These are phyloP conservation scores for Neodiprion virginianus DNA, from an alignment of 1,140 invertebrate genomes.

Conservation along the genomic window DNA sequence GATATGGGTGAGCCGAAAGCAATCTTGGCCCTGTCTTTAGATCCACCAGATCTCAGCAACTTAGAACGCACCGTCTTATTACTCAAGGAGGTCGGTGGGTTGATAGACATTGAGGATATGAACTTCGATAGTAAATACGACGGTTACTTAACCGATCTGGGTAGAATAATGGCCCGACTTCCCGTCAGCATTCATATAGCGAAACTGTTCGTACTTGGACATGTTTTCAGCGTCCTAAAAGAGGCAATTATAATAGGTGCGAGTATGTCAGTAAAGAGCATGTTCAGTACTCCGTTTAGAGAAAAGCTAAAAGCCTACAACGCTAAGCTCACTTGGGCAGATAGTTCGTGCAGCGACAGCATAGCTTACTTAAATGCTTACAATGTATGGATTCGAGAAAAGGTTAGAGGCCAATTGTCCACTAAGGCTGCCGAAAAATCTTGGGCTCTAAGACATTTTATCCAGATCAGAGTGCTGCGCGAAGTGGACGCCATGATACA, in stretches of 20 bases:
- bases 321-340: slow-evolving; percentile 81
- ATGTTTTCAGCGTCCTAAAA: slow-evolving; percentile 84
- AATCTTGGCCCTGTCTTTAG: slow-evolving; percentile 83
- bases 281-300: slow-evolving; percentile 80
- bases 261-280: slow-evolving; percentile 79
- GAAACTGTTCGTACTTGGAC: slow-evolving; percentile 87
- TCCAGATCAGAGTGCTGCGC: slow-evolving; percentile 75
- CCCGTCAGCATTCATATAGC: slow-evolving; percentile 84
- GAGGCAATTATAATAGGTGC: slow-evolving; percentile 90
- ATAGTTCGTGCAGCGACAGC: slow-evolving; percentile 84
- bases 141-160: slow-evolving; percentile 91
- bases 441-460: slow-evolving; percentile 77
- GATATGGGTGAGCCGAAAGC: slow-evolving; percentile 85
- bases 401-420: slow-evolving; percentile 39
- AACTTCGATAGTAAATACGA: slow-evolving; percentile 69
- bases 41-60: slow-evolving; percentile 85
- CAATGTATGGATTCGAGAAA: slow-evolving; percentile 62
- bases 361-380: slow-evolving; percentile 85
- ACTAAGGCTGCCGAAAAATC: slow-evolving; percentile 59
- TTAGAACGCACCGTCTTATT: slow-evolving; percentile 81
- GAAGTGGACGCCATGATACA: slow-evolving; percentile 76
- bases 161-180: slow-evolving; percentile 80
- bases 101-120: slow-evolving; percentile 63
- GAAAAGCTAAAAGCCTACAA: slow-evolving; percentile 76
- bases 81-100: slow-evolving; percentile 85